Conservation (phyloP, 2,113 vertebrate species). For the Tauraco erythrolophus region DNA sequence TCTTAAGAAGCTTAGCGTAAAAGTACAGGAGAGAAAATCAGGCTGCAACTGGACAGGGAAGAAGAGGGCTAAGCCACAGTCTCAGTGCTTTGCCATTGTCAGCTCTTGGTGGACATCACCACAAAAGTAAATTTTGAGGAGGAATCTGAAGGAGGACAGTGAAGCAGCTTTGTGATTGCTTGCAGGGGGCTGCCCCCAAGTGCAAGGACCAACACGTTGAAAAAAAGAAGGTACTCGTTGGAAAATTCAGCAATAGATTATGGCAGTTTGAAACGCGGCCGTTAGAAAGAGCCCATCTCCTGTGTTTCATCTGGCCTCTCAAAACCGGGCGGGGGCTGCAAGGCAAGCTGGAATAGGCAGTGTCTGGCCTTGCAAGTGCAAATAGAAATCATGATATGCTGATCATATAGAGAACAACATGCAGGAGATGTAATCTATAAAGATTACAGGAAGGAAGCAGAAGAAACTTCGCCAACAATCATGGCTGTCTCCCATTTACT, state of each 20-base stretch:
- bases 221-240: not conserved
- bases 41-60: not conserved
- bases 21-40: not conserved
- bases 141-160: not conserved
- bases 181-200: not conserved
- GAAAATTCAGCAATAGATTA: not conserved
- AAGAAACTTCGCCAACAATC: not conserved
- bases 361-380: not conserved
- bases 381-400: too few relatives aligned
- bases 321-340: not conserved
- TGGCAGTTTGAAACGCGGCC: not conserved
- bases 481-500: not conserved
- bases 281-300: not conserved
- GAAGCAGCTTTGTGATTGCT: not conserved
- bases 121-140: not conserved
- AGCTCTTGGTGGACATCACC: not conserved
- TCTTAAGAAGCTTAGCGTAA: not conserved
- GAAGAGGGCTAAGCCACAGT: not conserved
- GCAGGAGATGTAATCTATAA: not conserved
- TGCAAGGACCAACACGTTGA: fast-evolving
- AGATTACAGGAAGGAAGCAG: not conserved
- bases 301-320: not conserved
- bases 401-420: not conserved
- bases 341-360: not conserved
- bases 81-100: not conserved